Conservation (phyloP, 2,888 invertebrate genomes). For the Neoitamus cyanurus region DNA sequence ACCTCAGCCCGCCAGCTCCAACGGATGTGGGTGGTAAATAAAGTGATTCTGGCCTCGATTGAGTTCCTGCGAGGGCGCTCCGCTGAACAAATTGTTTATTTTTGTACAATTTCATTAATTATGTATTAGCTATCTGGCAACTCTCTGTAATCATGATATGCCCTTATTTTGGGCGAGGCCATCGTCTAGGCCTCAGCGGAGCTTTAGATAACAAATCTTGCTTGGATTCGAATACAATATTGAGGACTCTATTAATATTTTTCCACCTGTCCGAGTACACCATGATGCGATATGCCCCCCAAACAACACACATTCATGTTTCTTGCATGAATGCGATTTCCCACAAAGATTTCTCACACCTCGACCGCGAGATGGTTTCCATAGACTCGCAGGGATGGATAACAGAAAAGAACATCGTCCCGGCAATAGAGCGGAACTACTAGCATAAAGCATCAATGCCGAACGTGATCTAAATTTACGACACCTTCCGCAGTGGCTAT, state of each 20-base stretch:
- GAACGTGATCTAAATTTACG: constrained; percentile 27
- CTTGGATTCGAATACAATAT: background rate
- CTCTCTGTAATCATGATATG: background rate
- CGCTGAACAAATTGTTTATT: background rate
- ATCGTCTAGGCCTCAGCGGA: background rate
- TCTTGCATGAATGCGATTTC: background rate
- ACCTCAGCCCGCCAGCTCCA: background rate
- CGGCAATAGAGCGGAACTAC: background rate
- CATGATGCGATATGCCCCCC: background rate
- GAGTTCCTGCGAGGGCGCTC: background rate
- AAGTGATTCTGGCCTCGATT: background rate
- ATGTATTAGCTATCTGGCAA: background rate
- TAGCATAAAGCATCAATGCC: background rate
- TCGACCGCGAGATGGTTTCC: background rate
- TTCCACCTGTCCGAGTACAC: background rate
- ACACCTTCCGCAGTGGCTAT: background rate
- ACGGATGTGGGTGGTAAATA: background rate
- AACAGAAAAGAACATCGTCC: background rate
- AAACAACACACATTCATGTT: background rate
- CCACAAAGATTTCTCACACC: background rate
- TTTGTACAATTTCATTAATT: background rate
- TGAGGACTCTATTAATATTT: background rate
- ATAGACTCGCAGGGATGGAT: background rate
- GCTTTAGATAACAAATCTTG: background rate
- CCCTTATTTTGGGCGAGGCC: background rate